Evolutionary conservation across 2,797 vertebrate genomes (phyloP), one percentile per base, ranked within the genome.

Genomic region (Lepidocolaptes lacrymiger): DNA sequence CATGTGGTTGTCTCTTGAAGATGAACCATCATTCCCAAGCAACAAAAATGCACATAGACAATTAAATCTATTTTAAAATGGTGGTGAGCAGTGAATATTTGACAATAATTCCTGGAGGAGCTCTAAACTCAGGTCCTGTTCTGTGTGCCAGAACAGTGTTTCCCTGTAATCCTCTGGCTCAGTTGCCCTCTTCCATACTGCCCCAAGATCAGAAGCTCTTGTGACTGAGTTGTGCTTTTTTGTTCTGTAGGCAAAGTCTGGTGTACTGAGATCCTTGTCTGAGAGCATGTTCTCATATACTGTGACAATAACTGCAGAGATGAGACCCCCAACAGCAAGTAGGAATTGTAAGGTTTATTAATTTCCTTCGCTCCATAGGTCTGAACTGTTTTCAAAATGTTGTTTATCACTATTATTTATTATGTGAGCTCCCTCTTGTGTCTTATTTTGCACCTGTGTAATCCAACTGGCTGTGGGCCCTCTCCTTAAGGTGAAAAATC

Each of bases 371-470:
- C 62, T 89, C 48, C 52, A 10, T 6, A 43, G 48, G 5, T 43
- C 73, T 88, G 88, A 58, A 66, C 41, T 76, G 44, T 46, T 91
- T 91, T 90, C 67, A 85, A 62, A 86, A 43, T 49, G 24, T 76
- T 92, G 75, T 96, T 96, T 96, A 92, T 61, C 61, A 21, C 44
- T 81, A 34, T 96, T 95, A 94, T 95, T 96, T 95, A 96, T 96
- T 86, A 96, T 95, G 52, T 95, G 95, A 96, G 96, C 96, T 97
- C 94, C 96, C 96, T 95, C 96, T 96, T 95, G 94, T 97, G 95
- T 97, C 89, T 95, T 94, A 49, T 54, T 93, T 88, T 94, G 88
- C 89, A 96, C 94, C 85, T 94, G 63, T 92, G 72, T 84, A 76
- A 82, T 46, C 54, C 56, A 82, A 30, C 82, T 89, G 55, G 77